A percentile compares a stretch with the other conserved stretches of the same genome.
Evolutionary conservation across 2,797 vertebrate genomes (phyloP).

Genomic region (Syncerus caffer): DNA sequence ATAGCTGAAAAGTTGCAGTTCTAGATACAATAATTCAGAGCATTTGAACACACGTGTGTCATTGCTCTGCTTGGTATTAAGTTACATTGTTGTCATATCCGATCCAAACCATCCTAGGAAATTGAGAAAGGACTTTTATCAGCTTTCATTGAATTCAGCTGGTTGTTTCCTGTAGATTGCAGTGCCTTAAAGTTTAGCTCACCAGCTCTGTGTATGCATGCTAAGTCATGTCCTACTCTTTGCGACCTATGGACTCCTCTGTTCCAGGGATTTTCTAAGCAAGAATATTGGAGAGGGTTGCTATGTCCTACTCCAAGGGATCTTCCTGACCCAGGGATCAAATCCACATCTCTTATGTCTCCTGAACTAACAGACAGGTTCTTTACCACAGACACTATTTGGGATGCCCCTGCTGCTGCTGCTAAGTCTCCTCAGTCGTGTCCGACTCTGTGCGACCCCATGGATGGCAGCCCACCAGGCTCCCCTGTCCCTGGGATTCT

Average conservation of each 20-base stretch:
- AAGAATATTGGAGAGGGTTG: background rate
- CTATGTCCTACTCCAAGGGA: no score
- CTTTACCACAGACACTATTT: no score
- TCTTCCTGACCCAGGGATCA: no score
- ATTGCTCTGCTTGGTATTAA: slow-evolving; percentile 10
- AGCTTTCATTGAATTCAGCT: slow-evolving; percentile 20
- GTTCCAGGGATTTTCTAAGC: background rate
- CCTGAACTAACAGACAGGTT: no score
- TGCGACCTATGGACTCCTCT: background rate
- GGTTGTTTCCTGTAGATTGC: background rate
- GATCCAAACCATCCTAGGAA: background rate
- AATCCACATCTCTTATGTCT: no score
- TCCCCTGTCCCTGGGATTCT: no score
- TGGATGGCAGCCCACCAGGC: no score
- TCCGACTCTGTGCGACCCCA: no score
- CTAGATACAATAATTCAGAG: slow-evolving; percentile 46
- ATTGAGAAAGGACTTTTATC: background rate
- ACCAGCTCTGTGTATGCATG: background rate
- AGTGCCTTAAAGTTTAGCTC: background rate
- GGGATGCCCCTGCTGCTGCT: no score
- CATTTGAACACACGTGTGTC: background rate
- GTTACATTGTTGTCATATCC: background rate
- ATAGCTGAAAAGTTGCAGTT: slow-evolving; percentile 50
- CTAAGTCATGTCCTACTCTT: background rate
- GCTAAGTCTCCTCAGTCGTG: no score